Percentiles rank a stretch among this genome's conserved stretches.
These are phyloP conservation scores for Drosophila pseudoananassae DNA, from an alignment of 1,140 invertebrate species.

Conservation along the genomic window DNA sequence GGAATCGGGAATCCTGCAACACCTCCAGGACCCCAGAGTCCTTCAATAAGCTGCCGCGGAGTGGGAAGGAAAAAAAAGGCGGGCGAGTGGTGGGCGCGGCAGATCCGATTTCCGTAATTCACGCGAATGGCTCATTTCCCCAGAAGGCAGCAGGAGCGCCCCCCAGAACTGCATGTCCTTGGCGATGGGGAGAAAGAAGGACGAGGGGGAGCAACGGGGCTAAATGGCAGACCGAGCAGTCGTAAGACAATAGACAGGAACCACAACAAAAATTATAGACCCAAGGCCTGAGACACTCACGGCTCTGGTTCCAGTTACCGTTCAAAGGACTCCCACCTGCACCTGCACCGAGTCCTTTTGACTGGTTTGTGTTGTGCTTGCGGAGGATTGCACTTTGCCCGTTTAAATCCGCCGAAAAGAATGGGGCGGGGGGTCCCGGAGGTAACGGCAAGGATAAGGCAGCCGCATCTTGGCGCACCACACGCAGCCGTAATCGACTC, in stretches of 20 bases:
- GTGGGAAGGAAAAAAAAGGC: background rate
- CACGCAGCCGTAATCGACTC: conserved; percentile 67
- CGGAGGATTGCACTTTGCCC: conserved; percentile 68
- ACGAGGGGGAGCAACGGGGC: background rate
- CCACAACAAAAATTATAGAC: conserved; percentile 82
- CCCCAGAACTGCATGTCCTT: conserved; percentile 17
- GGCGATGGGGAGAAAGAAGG: conserved; percentile 7
- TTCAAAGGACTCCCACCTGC: conserved; percentile 6
- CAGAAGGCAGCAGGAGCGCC: conserved; percentile 8
- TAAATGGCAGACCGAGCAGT: conserved; percentile 13
- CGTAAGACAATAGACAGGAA: conserved; percentile 81
- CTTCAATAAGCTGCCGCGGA: background rate
- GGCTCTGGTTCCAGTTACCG: conserved; percentile 15
- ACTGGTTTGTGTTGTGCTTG: conserved; percentile 39
- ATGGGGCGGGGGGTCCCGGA: background rate
- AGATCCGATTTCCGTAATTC: conserved; percentile 69
- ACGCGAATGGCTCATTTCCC: conserved; percentile 57
- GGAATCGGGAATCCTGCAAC: background rate
- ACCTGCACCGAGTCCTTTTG: conserved; percentile 21
- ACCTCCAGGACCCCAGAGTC: conserved; percentile 2
- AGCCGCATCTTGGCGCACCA: conserved; percentile 72
- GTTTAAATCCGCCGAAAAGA: conserved; percentile 58
- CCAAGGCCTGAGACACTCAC: conserved; percentile 59
- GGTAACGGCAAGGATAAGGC: conserved; percentile 16
- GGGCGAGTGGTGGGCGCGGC: conserved; percentile 2